Base-by-base conservation (phyloP, 2,113 vertebrate species). In the Neogale vison region DNA sequence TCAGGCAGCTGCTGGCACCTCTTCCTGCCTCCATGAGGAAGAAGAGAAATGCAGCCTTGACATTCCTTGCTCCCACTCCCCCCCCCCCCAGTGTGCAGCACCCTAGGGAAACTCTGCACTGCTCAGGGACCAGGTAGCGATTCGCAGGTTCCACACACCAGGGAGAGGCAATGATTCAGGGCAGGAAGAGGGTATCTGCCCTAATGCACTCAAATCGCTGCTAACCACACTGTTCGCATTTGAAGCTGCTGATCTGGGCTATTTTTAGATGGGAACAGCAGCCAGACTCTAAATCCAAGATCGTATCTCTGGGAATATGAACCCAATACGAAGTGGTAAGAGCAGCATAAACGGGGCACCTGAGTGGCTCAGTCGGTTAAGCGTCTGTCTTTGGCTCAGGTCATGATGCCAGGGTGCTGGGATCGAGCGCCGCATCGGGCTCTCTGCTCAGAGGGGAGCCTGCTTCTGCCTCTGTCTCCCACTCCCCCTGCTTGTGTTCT, bases 221-320 rank as follows among this genome's bases (percentile, higher is more conserved):
- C 65, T 47, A 92, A 74, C 55, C 72, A 72, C 36, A 83, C 84
- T 95, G 34, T 55, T 91, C 61, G 59, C 65, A 80, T 91, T 52
- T 88, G 55, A 92, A 97, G 67, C 69, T 76, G 71, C 81, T 93
- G 45, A 94, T 93, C n/a, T 31, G 42, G 77, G 82, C 81, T 97
- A 97, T 97, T 97, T 97, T 96, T 95, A 97, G 95, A 88, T 50
- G 50, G 57, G 59, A 93, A 93, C 52, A 84, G 55, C 31, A 80
- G 79, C 59, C 63, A 93, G 87, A 95, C 52, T 88, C 55, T 50
- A 65, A 96, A 71, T 45, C 72, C 69, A 94, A 91, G 96, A 63
- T 24, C 55, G 21, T 0, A 59, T 90, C 67, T 82, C 29, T 74
- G 36, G 55, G 72, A 92, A n/a, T 57, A 84, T 63, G 31, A 94